Evolutionary conservation across 2,113 vertebrate species (phyloP).

Genomic region (Eurypyga helias): DNA sequence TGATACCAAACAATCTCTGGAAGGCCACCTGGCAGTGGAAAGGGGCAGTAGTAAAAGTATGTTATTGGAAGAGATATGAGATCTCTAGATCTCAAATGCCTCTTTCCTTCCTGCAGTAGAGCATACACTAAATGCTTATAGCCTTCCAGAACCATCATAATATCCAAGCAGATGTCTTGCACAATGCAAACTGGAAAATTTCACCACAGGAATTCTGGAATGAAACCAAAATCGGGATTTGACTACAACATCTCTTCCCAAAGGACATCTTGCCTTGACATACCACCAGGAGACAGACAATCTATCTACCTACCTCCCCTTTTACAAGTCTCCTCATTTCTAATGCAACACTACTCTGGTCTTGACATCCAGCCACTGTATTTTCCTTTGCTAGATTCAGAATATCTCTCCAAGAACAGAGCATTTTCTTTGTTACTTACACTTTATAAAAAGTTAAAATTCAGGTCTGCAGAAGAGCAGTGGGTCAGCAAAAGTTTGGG

Average conservation of each 20-base stretch:
- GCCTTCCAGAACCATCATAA: not conserved
- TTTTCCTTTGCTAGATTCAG: not conserved
- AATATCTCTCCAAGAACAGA: not conserved
- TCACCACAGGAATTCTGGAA: slow-evolving; percentile 3
- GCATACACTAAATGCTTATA: not conserved
- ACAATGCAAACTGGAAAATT: not conserved
- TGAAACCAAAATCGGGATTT: not conserved
- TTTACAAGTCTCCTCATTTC: not conserved
- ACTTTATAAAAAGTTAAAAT: not conserved
- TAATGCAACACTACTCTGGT: not conserved
- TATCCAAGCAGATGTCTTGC: not conserved
- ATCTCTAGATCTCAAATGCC: not conserved
- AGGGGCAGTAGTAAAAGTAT: not conserved
- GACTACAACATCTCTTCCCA: not conserved
- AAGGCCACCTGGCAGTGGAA: not conserved
- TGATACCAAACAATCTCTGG: not conserved
- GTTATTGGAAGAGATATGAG: not conserved
- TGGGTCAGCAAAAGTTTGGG: not conserved
- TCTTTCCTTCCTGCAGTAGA: not conserved
- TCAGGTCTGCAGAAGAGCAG: not conserved
- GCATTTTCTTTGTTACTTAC: not conserved
- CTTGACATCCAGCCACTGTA: not conserved
- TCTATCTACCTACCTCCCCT: not conserved
- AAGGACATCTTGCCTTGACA: not conserved
- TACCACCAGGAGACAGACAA: not conserved